Conservation (phyloP, 2,888 invertebrate genomes). For the Dynastes grantii region DNA sequence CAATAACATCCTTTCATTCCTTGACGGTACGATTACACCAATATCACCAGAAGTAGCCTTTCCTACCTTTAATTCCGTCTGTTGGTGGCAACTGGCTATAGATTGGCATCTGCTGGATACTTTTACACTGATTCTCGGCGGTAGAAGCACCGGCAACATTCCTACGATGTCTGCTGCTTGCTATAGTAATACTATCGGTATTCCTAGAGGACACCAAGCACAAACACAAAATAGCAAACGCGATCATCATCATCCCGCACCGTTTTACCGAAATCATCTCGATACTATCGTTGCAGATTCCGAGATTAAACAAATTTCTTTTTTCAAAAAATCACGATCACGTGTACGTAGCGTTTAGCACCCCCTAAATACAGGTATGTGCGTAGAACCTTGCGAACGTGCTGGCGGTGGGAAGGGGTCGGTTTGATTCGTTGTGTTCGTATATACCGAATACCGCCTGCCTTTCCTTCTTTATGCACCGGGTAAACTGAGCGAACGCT, state of each 20-base stretch:
- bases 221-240: slow-evolving; percentile 45
- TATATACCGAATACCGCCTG: background rate
- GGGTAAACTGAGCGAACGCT: slow-evolving; percentile 34
- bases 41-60: background rate
- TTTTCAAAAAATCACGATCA: background rate
- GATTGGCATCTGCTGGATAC: slow-evolving; percentile 32
- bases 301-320: too few relatives aligned
- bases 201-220: slow-evolving; percentile 49
- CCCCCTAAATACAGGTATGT: too few relatives aligned
- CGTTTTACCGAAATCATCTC: slow-evolving; percentile 10
- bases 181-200: slow-evolving; percentile 22
- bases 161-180: slow-evolving; percentile 26
- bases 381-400: too few relatives aligned
- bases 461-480: slow-evolving; percentile 9
- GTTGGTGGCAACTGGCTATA: slow-evolving; percentile 30
- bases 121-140: slow-evolving; percentile 35
- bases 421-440: slow-evolving; percentile 5
- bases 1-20: slow-evolving; percentile 25
- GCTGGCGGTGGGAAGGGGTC: background rate
- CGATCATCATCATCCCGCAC: slow-evolving; percentile 36
- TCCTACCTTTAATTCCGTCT: slow-evolving; percentile 46
- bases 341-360: background rate
- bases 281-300: background rate
- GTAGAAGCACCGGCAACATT: background rate
- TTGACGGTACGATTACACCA: background rate